Conservation (phyloP, 37 sponge, comb jelly and placozoan genomes). For the Halisarca cf. caerulea region DNA sequence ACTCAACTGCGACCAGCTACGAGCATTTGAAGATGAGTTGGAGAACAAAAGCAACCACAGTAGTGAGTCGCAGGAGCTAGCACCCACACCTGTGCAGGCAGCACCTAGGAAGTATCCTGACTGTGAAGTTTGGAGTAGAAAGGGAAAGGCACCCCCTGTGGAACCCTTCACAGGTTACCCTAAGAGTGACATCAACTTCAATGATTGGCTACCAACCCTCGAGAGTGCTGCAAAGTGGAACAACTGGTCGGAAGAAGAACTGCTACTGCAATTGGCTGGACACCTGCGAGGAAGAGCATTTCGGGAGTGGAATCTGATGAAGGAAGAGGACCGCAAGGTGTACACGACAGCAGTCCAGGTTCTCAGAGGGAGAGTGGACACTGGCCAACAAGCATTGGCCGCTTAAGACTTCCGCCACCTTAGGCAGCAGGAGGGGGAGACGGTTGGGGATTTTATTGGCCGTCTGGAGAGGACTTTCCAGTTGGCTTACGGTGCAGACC, state of each 20-base stretch:
- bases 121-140: neutral
- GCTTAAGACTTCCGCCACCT: slow-evolving; percentile 48
- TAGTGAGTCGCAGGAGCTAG: neutral
- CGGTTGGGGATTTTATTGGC: slow-evolving; percentile 37
- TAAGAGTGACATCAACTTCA: neutral
- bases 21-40: slow-evolving; percentile 1
- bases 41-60: neutral
- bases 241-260: slow-evolving; percentile 45
- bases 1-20: neutral
- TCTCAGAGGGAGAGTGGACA: slow-evolving; percentile 19
- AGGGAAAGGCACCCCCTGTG: neutral
- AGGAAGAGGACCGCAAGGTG: neutral
- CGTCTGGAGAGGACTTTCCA: slow-evolving; percentile 36
- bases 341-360: neutral
- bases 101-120: neutral
- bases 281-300: slow-evolving; percentile 49
- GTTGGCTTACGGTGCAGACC: slow-evolving; percentile 38
- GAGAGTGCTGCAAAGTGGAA: slow-evolving; percentile 49
- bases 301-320: slow-evolving; percentile 51
- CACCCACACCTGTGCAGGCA: neutral
- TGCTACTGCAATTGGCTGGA: slow-evolving; percentile 52
- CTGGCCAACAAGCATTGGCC: slow-evolving; percentile 19
- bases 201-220: slow-evolving; percentile 22
- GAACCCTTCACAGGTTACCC: neutral
- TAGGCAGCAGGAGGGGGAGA: slow-evolving; percentile 18